phyloP scores from a whole-genome alignment of 2,888 invertebrate genomes.

The Trimorus sp. region DNA sequence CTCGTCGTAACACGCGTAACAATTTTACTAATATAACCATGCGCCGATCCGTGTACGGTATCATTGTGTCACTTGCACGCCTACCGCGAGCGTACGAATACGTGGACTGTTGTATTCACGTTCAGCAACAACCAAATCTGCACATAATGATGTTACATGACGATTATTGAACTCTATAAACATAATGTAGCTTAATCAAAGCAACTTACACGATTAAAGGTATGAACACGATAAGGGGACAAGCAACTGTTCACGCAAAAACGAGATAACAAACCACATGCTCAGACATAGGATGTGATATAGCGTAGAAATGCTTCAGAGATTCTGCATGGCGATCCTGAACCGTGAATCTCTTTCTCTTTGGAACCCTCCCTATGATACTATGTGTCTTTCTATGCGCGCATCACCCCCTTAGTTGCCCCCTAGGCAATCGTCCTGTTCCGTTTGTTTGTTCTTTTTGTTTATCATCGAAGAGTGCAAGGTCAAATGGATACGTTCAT shows the following conservation, averaged over 20 bases:
- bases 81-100: not conserved
- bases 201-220: constrained; percentile 2
- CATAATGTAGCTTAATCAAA: constrained; percentile 39
- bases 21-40: constrained; percentile 24
- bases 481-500: too few relatives aligned
- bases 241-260: not conserved
- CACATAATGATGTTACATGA: constrained; percentile 31
- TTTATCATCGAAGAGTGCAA: too few relatives aligned
- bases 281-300: constrained; percentile 80
- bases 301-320: constrained; percentile 77
- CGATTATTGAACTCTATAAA: constrained; percentile 40
- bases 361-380: not conserved
- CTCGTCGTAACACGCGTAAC: constrained; percentile 20
- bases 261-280: constrained; percentile 65
- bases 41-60: constrained; percentile 23
- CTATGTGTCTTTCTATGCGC: constrained; percentile 2
- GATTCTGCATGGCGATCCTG: constrained; percentile 75
- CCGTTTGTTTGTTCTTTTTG: not conserved
- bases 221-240: not conserved
- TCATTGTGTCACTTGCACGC: constrained; percentile 9
- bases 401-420: not conserved
- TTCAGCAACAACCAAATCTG: constrained; percentile 19
- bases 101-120: too few relatives aligned
- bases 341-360: constrained; percentile 33
- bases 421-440: not conserved